Conservation (phyloP, 2,888 invertebrate genomes). For the Halictus quadricinctus region DNA sequence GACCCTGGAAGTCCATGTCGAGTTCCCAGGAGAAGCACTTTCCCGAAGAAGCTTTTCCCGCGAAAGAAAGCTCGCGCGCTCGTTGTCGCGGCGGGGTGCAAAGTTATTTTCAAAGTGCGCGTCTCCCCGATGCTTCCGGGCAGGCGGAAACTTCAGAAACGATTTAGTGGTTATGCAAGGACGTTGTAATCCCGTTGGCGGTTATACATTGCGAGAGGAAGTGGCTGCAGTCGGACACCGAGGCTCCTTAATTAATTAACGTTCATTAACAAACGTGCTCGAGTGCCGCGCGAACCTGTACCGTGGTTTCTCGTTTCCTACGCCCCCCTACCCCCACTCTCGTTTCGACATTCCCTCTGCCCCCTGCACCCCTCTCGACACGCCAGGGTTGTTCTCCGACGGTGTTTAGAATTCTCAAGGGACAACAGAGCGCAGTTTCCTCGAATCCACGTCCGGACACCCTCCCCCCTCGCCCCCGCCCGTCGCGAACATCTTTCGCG, state of each 20-base stretch:
- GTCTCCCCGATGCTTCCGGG: conserved; percentile 29
- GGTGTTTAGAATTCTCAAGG: conserved; percentile 55
- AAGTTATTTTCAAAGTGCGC: conserved; percentile 43
- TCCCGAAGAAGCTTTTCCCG: neutral
- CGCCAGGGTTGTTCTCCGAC: neutral
- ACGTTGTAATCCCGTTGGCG: conserved; percentile 61
- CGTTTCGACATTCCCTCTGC: neutral
- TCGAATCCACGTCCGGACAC: conserved; percentile 44
- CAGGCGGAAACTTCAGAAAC: conserved; percentile 52
- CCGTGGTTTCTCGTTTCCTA: conserved; percentile 33
- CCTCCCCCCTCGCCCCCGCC: neutral
- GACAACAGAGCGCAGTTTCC: conserved; percentile 46
- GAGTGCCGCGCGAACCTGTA: conserved; percentile 43
- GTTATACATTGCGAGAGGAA: conserved; percentile 58
- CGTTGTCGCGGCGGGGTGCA: conserved; percentile 1
- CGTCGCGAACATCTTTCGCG: conserved; percentile 43
- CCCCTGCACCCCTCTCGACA: neutral
- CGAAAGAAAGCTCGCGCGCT: neutral
- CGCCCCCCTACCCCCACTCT: neutral
- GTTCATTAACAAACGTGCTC: conserved; percentile 80
- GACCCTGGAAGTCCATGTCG: neutral
- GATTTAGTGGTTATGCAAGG: conserved; percentile 60
- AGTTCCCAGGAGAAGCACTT: neutral
- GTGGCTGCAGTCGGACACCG: conserved; percentile 56
- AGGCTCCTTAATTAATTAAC: conserved; percentile 80